phyloP scores from a whole-genome alignment of 2,888 invertebrate species.

The Spialia ferax region DNA sequence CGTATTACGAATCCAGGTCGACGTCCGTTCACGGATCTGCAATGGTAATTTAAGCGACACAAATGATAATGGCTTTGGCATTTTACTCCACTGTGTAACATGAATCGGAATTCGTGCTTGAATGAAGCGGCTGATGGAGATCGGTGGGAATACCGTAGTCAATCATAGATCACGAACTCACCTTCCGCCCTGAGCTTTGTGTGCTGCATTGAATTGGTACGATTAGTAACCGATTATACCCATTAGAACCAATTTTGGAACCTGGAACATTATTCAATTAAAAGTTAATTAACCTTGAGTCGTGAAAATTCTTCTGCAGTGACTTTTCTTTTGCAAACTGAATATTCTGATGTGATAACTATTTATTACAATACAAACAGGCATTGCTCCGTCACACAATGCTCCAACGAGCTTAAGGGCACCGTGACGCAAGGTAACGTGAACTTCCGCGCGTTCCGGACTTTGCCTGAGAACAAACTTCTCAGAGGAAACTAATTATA shows the following conservation, averaged over 20 bases:
- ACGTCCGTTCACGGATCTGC: conserved; percentile 68
- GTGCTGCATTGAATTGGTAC: conserved; percentile 12
- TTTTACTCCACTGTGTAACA: conserved; percentile 51
- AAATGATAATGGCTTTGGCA: conserved; percentile 66
- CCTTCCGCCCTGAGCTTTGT: conserved; percentile 28
- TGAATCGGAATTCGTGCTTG: conserved; percentile 65
- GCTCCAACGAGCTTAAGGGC: conserved; percentile 24
- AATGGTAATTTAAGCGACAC: conserved; percentile 62
- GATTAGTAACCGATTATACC: not conserved
- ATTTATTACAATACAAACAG: conserved; percentile 1
- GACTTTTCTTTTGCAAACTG: not conserved
- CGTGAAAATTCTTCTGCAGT: not conserved
- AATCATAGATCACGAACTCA: conserved; percentile 68
- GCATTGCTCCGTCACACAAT: conserved; percentile 8
- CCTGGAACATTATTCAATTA: not conserved
- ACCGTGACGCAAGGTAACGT: conserved; percentile 27
- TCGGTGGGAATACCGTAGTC: conserved; percentile 53
- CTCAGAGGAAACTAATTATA: conserved; percentile 38
- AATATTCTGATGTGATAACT: not conserved
- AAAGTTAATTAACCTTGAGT: not conserved
- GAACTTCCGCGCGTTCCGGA: conserved; percentile 64
- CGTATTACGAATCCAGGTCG: conserved; percentile 60
- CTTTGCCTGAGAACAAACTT: conserved; percentile 63
- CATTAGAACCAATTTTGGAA: not conserved
- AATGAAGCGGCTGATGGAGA: conserved; percentile 49